Evolutionary conservation across 2,113 vertebrate genomes (phyloP).

Genomic region (Eulacestoma nigropectus): DNA sequence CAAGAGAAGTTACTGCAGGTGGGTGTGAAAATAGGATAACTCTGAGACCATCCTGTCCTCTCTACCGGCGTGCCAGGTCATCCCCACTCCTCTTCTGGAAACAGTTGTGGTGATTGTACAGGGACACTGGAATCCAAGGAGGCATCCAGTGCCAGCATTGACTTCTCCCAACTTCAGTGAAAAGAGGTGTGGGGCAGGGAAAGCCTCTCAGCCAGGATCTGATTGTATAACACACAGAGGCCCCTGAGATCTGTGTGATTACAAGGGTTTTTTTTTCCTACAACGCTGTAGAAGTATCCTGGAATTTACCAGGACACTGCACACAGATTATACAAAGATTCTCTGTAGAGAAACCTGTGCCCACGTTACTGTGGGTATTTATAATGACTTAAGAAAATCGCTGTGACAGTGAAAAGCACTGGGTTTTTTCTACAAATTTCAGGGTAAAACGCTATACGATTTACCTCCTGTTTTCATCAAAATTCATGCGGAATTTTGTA

Average conservation of each 20-base stretch:
- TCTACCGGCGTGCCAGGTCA: not conserved
- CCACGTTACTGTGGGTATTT: accelerated
- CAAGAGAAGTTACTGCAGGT: not conserved
- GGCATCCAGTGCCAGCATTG: too few species aligned
- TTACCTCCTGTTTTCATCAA: not conserved
- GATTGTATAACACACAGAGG: not conserved
- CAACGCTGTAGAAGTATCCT: not conserved
- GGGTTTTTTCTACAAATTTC: not conserved
- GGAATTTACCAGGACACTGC: not conserved
- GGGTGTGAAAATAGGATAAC: not conserved
- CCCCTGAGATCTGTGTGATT: not conserved
- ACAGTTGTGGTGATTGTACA: too few species aligned
- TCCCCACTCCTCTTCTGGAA: not conserved
- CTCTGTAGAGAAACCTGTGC: not conserved
- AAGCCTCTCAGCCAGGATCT: not conserved
- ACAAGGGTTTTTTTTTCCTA: not conserved
- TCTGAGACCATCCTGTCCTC: not conserved
- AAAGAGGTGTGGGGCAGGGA: not conserved
- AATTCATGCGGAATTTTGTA: not conserved
- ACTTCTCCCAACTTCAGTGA: not conserved
- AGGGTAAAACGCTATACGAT: not conserved
- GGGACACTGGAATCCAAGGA: not conserved
- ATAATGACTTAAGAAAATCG: not conserved
- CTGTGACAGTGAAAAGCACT: not conserved
- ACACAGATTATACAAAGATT: too few species aligned